phyloP scores from a whole-genome alignment of 2,113 vertebrate genomes.

The Amblyornis subalaris region DNA sequence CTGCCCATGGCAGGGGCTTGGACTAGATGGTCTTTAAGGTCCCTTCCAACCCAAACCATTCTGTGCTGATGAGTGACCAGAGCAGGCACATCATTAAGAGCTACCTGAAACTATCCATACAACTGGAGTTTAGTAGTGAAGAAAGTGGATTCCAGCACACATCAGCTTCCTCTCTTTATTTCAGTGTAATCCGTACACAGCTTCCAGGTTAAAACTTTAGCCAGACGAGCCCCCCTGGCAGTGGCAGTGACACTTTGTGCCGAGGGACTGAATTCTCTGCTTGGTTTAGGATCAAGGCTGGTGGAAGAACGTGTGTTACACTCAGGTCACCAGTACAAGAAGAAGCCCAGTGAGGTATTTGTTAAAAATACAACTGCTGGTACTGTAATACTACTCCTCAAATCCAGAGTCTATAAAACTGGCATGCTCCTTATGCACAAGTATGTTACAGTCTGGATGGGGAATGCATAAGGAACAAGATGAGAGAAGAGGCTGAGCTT shows the following conservation, averaged over 20 bases:
- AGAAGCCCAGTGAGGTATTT: not conserved
- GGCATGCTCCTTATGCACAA: not conserved
- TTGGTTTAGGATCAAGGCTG: not conserved
- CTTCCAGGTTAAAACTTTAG: not conserved
- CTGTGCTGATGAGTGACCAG: not conserved
- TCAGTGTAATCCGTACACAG: not conserved
- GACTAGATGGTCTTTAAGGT: not conserved
- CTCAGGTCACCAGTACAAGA: not conserved
- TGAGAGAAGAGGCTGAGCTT: not conserved
- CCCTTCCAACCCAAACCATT: not conserved
- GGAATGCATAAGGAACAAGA: not conserved
- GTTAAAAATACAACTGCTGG: not conserved
- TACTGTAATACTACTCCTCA: not conserved
- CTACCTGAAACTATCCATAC: accelerated
- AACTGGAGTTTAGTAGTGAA: not conserved
- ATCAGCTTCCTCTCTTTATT: not conserved
- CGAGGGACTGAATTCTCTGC: not conserved
- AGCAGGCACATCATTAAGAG: not conserved
- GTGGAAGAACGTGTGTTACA: not conserved
- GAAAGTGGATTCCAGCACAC: not conserved
- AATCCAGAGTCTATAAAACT: not conserved
- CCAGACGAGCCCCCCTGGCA: accelerated
- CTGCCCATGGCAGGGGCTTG: not conserved
- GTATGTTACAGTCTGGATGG: not conserved
- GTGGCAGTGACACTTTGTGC: accelerated